phyloP scores from a whole-genome alignment of 2,888 invertebrate genomes.

The Eudemis profundana region DNA sequence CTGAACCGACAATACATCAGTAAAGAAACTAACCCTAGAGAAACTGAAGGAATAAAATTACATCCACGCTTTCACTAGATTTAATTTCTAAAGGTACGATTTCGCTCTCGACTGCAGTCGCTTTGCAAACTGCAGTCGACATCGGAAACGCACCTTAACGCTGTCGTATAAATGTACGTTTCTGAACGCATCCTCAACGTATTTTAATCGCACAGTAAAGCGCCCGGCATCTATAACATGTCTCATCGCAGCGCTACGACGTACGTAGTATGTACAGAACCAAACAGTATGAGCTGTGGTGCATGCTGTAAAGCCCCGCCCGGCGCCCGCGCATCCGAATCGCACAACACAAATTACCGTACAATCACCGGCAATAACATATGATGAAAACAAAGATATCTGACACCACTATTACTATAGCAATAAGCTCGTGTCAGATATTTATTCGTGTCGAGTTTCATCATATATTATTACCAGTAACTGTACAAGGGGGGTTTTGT shows the following conservation, averaged over 20 bases:
- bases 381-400: too few relatives aligned
- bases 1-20: too few relatives aligned
- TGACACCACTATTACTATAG: too few relatives aligned
- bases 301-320: conserved; percentile 60
- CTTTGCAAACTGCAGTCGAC: not conserved
- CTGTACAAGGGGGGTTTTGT: too few relatives aligned
- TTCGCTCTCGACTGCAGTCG: not conserved
- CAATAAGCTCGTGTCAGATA: too few relatives aligned
- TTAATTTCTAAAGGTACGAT: not conserved
- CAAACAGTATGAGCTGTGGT: conserved; percentile 62
- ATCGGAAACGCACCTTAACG: not conserved
- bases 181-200: not conserved
- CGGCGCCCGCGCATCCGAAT: conserved; percentile 39
- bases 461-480: too few relatives aligned
- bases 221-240: conserved; percentile 42
- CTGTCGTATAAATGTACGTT: not conserved
- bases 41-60: too few relatives aligned
- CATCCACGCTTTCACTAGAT: not conserved
- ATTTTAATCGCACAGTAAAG: conserved; percentile 17
- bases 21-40: too few relatives aligned
- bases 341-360: conserved; percentile 9
- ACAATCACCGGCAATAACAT: too few relatives aligned
- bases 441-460: too few relatives aligned
- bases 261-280: conserved; percentile 64
- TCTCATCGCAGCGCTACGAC: conserved; percentile 56